phyloP scores from a whole-genome alignment of 2,888 invertebrate genomes.

The Epiblema foenella region DNA sequence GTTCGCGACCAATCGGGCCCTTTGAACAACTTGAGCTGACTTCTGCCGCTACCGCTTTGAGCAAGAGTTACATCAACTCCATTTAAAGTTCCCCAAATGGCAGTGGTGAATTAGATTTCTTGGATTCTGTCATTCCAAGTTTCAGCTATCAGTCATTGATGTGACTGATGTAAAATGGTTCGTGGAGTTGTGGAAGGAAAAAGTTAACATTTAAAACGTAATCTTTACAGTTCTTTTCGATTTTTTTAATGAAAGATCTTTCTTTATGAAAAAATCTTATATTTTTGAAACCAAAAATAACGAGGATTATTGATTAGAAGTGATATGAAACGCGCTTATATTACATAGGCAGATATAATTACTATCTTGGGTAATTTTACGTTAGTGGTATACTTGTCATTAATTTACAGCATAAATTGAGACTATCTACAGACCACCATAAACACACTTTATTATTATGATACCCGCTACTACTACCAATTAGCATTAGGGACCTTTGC shows the following conservation, averaged over 20 bases:
- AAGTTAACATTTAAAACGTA: background rate
- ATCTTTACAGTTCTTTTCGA: background rate
- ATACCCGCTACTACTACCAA: background rate
- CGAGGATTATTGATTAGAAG: background rate
- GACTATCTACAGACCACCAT: constrained; percentile 7
- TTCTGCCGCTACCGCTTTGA: constrained; percentile 31
- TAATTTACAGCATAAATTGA: constrained; percentile 16
- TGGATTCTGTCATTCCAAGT: constrained; percentile 30
- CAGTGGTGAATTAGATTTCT: constrained; percentile 34
- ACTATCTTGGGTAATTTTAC: background rate
- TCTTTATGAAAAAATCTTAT: too few relatives aligned
- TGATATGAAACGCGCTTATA: background rate
- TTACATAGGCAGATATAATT: background rate
- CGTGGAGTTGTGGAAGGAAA: background rate
- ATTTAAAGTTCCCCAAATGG: constrained; percentile 39
- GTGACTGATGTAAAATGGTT: constrained; percentile 13
- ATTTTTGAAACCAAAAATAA: background rate
- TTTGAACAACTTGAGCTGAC: constrained; percentile 70
- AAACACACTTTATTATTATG: constrained; percentile 17
- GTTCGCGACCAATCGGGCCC: constrained; percentile 68
- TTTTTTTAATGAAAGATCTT: background rate
- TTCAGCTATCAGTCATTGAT: constrained; percentile 27
- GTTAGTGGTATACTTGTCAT: constrained; percentile 10
- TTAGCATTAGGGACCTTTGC: background rate
- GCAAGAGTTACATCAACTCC: constrained; percentile 31